phyloP scores from a whole-genome alignment of 2,797 vertebrate species.

The Capromys pilorides region DNA sequence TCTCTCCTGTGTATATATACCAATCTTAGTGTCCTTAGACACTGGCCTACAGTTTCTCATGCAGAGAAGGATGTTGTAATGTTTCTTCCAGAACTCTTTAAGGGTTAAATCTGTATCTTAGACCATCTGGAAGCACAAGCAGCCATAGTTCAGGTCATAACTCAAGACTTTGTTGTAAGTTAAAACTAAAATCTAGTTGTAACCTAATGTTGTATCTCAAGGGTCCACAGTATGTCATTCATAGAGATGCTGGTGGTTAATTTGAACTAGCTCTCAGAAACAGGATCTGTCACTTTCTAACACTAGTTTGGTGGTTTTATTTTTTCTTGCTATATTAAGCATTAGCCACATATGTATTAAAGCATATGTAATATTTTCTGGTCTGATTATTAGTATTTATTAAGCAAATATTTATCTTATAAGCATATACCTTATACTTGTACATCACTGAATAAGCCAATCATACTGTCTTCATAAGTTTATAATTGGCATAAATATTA shows the following conservation, averaged over 20 bases:
- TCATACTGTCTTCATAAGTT: constrained; percentile 41
- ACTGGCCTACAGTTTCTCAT: background rate
- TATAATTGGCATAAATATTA: constrained; percentile 51
- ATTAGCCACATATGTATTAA: constrained; percentile 26
- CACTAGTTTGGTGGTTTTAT: constrained; percentile 58
- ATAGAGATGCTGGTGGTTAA: constrained; percentile 9
- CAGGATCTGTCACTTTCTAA: constrained; percentile 24
- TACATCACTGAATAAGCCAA: constrained; percentile 47
- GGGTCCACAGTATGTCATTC: background rate
- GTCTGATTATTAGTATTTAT: constrained; percentile 39
- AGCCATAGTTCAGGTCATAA: background rate
- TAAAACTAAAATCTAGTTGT: background rate
- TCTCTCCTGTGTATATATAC: background rate
- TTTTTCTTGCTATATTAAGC: constrained; percentile 48
- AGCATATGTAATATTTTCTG: constrained; percentile 24
- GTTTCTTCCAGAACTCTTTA: background rate
- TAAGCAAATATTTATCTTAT: constrained; percentile 49
- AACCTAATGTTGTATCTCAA: background rate
- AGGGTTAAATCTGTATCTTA: background rate
- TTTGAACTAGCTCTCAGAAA: constrained; percentile 50
- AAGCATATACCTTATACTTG: constrained; percentile 11
- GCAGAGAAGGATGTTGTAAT: background rate
- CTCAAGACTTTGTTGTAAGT: background rate
- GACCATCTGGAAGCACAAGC: background rate
- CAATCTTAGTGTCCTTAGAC: background rate